Evolutionary conservation across 92 coral and sea anemone species (phyloP), one percentile per base, ranked within the genome.

Genomic region (Ricordea florida): DNA sequence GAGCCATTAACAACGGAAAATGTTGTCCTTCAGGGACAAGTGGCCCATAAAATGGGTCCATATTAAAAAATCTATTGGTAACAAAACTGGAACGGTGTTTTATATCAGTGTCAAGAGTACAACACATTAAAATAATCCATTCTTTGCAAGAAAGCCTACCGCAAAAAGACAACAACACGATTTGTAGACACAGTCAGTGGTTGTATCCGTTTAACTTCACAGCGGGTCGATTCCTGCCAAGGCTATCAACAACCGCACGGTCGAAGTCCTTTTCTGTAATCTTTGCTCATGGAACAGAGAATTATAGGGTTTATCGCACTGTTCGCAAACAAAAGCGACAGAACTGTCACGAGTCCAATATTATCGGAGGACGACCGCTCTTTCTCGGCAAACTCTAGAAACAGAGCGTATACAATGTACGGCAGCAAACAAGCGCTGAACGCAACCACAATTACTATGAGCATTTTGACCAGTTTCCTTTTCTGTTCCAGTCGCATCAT

Each of bases 231-330:
- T 58, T 9, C 24, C 26, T 11, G 62, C 53, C 33, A 46, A n/a
- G n/a, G 25, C 29, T 35, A 34, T 75, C 72, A 82, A 47, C 89
- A 84, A 13, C 89, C 89, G 57, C 97, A 91, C 6, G 97, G 97
- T 26, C 90, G 58, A 5, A 91, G 53, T 5, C 93, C 97, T 43
- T 75, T 88, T 37, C 97, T 72, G 50, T 92, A 96, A 56, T 96
- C 99, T 58, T 96, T 96, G 80, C 99, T 96, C 99, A 96, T 96
- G 6, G 89, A 88, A 37, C 97, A 89, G 45, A 96, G 69, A 75
- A 96, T 92, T 48, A 96, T 49, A 0, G 99, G 99, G 52, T 96
- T 92, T 25, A 96, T 85, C 6, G 99, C 99, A 32, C 97, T 92
- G 70, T 96, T 93, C 27, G 94, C 69, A 64, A 88, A 96, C 15